Evolutionary conservation across 2,797 vertebrate species (phyloP).

Genomic region (Bufotes viridis): DNA sequence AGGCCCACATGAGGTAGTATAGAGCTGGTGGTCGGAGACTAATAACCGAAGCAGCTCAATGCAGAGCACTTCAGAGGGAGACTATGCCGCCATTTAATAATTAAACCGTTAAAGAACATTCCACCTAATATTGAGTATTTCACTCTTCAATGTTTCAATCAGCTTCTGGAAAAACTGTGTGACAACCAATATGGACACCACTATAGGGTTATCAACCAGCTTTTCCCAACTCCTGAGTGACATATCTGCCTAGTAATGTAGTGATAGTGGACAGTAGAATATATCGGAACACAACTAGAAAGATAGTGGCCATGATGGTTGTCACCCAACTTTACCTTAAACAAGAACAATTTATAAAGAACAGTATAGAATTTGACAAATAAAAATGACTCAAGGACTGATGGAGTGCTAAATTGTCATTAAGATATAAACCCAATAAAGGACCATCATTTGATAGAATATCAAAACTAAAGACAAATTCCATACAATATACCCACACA

Average conservation of each 20-base stretch:
- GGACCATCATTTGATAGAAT: too few species aligned
- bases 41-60: neutral
- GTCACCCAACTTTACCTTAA: too few species aligned
- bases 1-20: neutral
- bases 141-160: too few species aligned
- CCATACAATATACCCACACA: too few species aligned
- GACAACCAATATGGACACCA: neutral
- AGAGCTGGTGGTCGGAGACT: neutral
- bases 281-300: too few species aligned
- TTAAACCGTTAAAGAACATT: neutral
- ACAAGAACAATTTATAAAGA: too few species aligned
- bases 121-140: neutral
- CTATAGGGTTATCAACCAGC: neutral
- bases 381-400: too few species aligned
- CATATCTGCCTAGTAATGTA: neutral
- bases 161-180: neutral
- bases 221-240: neutral
- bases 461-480: too few species aligned
- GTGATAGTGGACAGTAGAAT: too few species aligned
- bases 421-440: too few species aligned
- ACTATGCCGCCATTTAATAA: neutral
- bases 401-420: too few species aligned
- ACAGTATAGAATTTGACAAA: too few species aligned
- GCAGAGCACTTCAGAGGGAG: neutral
- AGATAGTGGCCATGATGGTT: neutral